Base-by-base conservation (phyloP, 2,113 vertebrate genomes). In the Phylloscopus whistleri region DNA sequence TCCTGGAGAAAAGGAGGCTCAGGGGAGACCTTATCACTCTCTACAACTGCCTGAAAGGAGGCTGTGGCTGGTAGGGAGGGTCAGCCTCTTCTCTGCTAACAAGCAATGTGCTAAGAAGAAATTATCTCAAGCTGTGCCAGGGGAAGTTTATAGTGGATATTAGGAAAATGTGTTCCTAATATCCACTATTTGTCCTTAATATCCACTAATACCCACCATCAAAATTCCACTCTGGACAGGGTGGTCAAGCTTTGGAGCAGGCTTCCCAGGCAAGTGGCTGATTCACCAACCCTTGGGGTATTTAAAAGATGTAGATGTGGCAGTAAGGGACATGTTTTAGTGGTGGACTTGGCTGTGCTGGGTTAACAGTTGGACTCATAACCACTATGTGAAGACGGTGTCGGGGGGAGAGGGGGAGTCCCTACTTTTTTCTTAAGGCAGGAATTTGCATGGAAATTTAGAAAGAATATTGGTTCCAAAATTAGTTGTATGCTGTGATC, bases 381-480 rank as follows among this genome's bases (percentile, higher is more conserved):
- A 39, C 16, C 30, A 10, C 44, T 51, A 5, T 7, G 16, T 70
- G 35, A 72, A 79, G 49, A 55, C 86, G 33, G 81, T 55, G 33
- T 53, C 4, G 0, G 4, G 14, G 31, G 1, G 7, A 10, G 16
- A 11, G 6, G 9, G 21, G 5, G 2, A 13, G 19, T 31, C 20
- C 13, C 14, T 1, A 19, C 9, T 19, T 48, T 41, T 48, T 69
- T 41, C 66, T 55, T 59, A 35, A 62, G 23, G 28, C 0, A 2
- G 13, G 13, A 72, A 59, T 89, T 75, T 89, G 11, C 19, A 28
- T 35, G 24, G 21, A 68, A 49, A 73, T 75, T 53, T 58, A 37
- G 30, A 84, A 17, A 93, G 7, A 66, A 85, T 27, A 23, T 75
- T 76, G 4, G 6, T 49, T 94, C 15, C 26, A 76, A 79, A 84